These are phyloP conservation scores for Spatula clypeata DNA, from an alignment of 2,797 vertebrate genomes.

Conservation along the genomic window DNA sequence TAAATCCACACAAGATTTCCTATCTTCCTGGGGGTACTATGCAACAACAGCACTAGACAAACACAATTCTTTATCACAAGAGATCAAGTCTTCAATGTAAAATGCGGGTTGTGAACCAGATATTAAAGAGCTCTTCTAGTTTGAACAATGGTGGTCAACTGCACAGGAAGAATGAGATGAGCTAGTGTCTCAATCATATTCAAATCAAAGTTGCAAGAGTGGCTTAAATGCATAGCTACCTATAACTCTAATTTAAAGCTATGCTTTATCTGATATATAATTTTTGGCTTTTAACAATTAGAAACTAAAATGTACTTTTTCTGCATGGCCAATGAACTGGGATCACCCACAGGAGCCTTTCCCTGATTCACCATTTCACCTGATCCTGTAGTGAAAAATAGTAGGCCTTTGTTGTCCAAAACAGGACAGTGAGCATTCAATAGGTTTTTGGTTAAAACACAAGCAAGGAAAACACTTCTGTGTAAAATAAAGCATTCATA, in stretches of 20 bases:
- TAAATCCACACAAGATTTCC: conserved; percentile 30
- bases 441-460: background rate
- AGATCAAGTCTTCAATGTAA: background rate
- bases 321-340: background rate
- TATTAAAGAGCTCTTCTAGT: background rate
- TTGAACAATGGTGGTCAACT: background rate
- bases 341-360: background rate
- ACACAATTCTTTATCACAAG: background rate
- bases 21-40: background rate
- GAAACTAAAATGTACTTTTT: background rate
- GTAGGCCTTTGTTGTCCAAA: background rate
- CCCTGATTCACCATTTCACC: background rate
- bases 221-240: background rate
- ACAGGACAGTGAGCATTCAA: background rate
- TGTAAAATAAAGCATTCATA: background rate
- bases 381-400: background rate
- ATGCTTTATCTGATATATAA: background rate
- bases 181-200: background rate
- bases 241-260: background rate
- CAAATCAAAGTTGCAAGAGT: background rate
- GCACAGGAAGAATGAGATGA: background rate
- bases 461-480: background rate
- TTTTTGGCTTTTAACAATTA: background rate
- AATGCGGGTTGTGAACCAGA: background rate
- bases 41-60: background rate